phyloP scores from a whole-genome alignment of 2,888 invertebrate genomes.

The Eumacrocentrus americanus region DNA sequence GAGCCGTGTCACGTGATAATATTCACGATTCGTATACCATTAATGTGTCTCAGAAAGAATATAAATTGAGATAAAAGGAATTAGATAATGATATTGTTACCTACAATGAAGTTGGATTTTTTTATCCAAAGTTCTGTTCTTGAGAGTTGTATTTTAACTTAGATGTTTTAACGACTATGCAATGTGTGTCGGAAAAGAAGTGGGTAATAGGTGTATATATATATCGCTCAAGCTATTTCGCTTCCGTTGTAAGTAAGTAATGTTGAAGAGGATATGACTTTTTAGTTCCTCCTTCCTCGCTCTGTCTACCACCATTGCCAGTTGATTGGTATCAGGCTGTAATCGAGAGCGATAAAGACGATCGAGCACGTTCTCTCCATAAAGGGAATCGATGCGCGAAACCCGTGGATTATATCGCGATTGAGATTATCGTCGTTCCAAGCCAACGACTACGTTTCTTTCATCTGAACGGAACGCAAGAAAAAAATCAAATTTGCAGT shows the following conservation, averaged over 20 bases:
- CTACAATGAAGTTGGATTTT: not conserved
- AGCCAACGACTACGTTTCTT: conserved; percentile 17
- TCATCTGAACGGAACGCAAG: not conserved
- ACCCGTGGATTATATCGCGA: conserved; percentile 28
- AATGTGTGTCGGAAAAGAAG: too few species aligned
- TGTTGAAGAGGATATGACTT: conserved; percentile 18
- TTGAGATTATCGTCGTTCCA: conserved; percentile 29
- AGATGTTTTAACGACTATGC: too few species aligned
- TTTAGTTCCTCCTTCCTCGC: conserved; percentile 10
- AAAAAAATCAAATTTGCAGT: not conserved
- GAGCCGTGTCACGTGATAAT: conserved; percentile 45
- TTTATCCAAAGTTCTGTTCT: too few species aligned
- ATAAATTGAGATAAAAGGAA: not conserved
- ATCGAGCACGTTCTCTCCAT: conserved; percentile 30
- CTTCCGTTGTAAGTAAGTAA: conserved; percentile 6
- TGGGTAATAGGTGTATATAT: too few species aligned
- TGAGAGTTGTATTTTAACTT: too few species aligned
- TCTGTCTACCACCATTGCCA: conserved; percentile 7
- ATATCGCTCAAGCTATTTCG: not conserved
- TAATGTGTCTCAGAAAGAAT: not conserved
- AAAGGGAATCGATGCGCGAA: conserved; percentile 28
- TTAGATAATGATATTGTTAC: not conserved
- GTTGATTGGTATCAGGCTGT: conserved; percentile 27
- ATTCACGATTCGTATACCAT: conserved; percentile 27
- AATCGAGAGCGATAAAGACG: conserved; percentile 32